Percentiles rank a stretch among this genome's conserved stretches.
phyloP scores from a whole-genome alignment of 2,888 invertebrate species.

The Operophtera brumata region DNA sequence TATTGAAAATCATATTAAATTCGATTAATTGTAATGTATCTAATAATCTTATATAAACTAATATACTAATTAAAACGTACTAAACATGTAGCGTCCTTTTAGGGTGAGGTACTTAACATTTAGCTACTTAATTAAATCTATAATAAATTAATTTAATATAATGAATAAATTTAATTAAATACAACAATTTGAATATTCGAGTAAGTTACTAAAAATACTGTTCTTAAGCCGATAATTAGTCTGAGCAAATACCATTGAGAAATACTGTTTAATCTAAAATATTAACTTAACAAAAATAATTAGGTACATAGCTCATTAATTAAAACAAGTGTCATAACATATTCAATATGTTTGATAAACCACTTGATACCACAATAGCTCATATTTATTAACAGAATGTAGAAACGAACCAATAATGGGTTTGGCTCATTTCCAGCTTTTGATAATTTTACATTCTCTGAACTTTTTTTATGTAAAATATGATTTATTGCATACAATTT shows the following conservation, averaged over 20 bases:
- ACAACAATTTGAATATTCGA: no score
- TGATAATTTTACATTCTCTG: slow-evolving; percentile 44
- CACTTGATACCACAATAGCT: slow-evolving; percentile 37
- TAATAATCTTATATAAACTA: no score
- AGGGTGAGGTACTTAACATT: no score
- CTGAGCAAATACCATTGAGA: not conserved
- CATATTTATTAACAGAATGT: slow-evolving; percentile 49
- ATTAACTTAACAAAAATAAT: slow-evolving; percentile 1
- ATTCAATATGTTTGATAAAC: slow-evolving; percentile 9
- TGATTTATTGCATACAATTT: slow-evolving; percentile 29
- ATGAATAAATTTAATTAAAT: no score
- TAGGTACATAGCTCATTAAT: not conserved
- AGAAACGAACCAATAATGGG: slow-evolving; percentile 37
- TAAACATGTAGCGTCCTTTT: no score
- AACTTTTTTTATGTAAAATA: slow-evolving; percentile 43
- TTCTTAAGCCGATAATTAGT: no score
- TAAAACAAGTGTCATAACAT: slow-evolving; percentile 6
- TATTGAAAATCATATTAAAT: no score
- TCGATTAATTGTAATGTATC: no score
- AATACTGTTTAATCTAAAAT: not conserved
- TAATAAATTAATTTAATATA: no score
- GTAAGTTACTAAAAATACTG: no score
- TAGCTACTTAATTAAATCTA: no score
- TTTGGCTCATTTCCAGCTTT: slow-evolving; percentile 48
- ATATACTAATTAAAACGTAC: no score